Conservation (phyloP, 2,888 invertebrate genomes). For the Hydroisotoma schaefferi region DNA sequence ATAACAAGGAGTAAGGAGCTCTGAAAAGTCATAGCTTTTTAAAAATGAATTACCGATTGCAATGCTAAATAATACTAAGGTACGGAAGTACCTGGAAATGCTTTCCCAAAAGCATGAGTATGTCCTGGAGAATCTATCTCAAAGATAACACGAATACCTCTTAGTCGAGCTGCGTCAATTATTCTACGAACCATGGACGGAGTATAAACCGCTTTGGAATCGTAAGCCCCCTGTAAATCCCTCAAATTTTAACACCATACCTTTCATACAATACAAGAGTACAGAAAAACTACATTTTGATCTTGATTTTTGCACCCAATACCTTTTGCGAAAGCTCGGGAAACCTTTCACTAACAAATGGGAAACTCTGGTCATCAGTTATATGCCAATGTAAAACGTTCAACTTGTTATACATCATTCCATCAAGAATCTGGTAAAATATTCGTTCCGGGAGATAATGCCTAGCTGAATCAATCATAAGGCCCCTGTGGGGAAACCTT, state of each 20-base stretch:
- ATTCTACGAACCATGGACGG: constrained; percentile 63
- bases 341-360: constrained; percentile 72
- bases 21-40: constrained; percentile 52
- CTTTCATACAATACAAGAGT: no score
- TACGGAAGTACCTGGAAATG: constrained; percentile 28
- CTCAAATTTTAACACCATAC: background rate
- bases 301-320: background rate
- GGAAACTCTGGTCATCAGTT: constrained; percentile 85
- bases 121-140: constrained; percentile 86
- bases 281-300: no score
- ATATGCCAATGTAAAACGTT: constrained; percentile 91
- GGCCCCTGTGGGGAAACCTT: constrained; percentile 28
- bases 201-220: constrained; percentile 58
- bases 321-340: constrained; percentile 61
- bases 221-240: constrained; percentile 30
- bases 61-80: background rate
- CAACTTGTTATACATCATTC: constrained; percentile 84
- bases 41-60: background rate
- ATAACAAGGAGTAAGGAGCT: constrained; percentile 72
- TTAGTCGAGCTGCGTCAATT: constrained; percentile 69
- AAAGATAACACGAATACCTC: constrained; percentile 82
- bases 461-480: constrained; percentile 80
- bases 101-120: constrained; percentile 35
- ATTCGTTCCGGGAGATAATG: constrained; percentile 71
- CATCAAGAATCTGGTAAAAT: constrained; percentile 68